Evolutionary conservation across 2,888 invertebrate genomes (phyloP), one percentile per base, ranked within the genome.

Genomic region (Lasiommata megera): DNA sequence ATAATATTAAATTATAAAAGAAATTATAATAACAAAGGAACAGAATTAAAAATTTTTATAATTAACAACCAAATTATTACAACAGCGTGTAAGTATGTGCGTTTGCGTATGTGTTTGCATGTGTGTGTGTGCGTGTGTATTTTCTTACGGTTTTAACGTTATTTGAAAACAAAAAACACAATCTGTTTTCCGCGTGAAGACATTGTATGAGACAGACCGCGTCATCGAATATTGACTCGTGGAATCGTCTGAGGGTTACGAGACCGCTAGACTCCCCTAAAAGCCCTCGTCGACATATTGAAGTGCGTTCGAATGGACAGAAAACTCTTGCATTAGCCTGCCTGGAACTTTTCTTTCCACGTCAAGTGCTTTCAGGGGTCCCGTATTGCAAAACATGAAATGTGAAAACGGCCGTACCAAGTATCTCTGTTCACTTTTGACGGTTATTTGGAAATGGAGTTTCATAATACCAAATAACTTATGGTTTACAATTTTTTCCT

Each of bases 291-390:
- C 54, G 44, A 56, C 57, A 57, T 40, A 57, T 54, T 54, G 44
- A 46, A 59, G 57, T 58, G 60, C 57, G 48, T 57, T 60, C 41
- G 48, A 62, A 57, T 52, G 57, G 54, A 56, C 47, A 62, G 53
- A 57, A 62, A 57, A 62, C 60, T 62, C 55, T 48, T 55, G 52
- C 54, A 51, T 60, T 56, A 59, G 29, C 34, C 46, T 52, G 37
- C 40, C 47, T 41, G 46, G 31, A 61, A 57, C 34, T 61, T 53
- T 60, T 56, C 60, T 56, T 50, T 43, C 28, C 29, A 31, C 34
- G 3, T 2, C 52, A 44, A 53, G 43, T 53, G 53, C 36, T 28
- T 44, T 43, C 23, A 53, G 53, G 43, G 53, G 11, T 11, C 36
- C 23, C 34, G 43, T 9, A 6, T n/a, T 28, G 17, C n/a, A 52